Conservation (phyloP, 2,113 vertebrate genomes). For the Erpornis zantholeuca region DNA sequence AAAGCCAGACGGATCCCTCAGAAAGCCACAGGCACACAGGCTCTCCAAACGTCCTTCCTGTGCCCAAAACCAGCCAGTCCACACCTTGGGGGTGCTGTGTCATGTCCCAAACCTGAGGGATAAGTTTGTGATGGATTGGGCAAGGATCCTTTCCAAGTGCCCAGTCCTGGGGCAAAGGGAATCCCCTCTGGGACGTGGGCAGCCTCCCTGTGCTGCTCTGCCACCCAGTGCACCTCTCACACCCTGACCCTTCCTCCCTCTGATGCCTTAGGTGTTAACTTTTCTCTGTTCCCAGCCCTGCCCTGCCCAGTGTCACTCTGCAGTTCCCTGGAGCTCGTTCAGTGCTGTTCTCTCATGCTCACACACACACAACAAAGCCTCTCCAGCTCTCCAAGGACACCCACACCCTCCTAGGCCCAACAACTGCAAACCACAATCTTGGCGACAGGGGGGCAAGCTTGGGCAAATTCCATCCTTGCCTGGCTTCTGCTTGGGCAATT, state of each 20-base stretch:
- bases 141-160: neutral
- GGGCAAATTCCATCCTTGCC: no score
- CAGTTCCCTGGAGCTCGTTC: no score
- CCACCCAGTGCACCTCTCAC: neutral
- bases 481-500: no score
- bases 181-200: neutral
- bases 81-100: neutral
- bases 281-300: no score
- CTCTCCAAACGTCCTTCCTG: neutral
- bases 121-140: neutral
- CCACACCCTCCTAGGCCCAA: no score
- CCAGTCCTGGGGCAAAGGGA: neutral
- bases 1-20: neutral
- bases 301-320: no score
- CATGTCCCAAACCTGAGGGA: neutral
- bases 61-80: neutral
- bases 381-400: no score
- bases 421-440: no score
- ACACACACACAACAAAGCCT: no score
- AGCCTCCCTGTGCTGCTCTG: neutral
- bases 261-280: no score
- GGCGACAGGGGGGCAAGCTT: no score
- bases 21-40: rapidly evolving
- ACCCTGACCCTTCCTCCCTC: neutral
- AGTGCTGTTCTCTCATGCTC: no score